Percentiles rank a stretch among this genome's conserved stretches.
phyloP scores from a whole-genome alignment of 2,797 vertebrate species.

The Malacoraja senta region DNA sequence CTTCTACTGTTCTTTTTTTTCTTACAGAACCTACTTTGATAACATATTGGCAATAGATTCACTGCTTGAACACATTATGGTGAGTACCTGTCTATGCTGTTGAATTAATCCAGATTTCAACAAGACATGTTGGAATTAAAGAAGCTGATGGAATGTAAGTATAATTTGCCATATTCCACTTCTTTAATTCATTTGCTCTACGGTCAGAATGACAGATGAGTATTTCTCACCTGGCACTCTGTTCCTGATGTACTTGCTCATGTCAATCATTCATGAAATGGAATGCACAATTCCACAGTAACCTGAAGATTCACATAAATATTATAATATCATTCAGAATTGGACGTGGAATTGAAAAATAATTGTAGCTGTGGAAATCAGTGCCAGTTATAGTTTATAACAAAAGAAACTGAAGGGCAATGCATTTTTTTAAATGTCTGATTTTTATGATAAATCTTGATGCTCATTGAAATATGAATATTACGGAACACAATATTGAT shows the following conservation, averaged over 20 bases:
- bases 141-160: neutral
- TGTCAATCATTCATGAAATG: neutral
- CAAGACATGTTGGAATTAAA: neutral
- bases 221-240: neutral
- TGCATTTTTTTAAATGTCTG: neutral
- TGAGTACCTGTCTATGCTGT: conserved; percentile 57
- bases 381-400: neutral
- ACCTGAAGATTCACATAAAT: neutral
- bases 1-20: conserved; percentile 49
- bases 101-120: neutral
- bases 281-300: neutral
- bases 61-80: conserved; percentile 99
- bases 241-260: neutral
- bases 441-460: neutral
- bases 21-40: conserved; percentile 96
- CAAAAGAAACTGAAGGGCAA: neutral
- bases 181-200: neutral
- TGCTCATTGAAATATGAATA: neutral
- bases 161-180: neutral
- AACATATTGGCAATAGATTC: conserved; percentile 99
- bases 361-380: neutral
- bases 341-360: neutral
- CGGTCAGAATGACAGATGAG: neutral
- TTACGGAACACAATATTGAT: neutral
- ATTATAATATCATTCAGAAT: neutral